phyloP scores from a whole-genome alignment of 35 echinoderm and acorn worm genomes.

The Heliocidaris tuberculata region DNA sequence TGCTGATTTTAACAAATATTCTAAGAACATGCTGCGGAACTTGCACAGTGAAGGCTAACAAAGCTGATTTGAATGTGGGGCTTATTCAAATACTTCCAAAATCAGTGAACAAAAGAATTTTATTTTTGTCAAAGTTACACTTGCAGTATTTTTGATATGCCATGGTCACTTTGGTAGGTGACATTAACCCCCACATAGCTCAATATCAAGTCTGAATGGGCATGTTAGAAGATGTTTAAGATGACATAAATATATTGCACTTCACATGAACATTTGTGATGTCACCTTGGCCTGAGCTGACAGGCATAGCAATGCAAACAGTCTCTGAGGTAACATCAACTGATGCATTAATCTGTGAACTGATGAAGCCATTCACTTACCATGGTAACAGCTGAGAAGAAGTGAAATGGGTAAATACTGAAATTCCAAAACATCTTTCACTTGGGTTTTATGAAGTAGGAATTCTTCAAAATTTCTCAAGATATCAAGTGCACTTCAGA shows the following conservation, averaged over 20 bases:
- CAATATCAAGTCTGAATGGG: neutral
- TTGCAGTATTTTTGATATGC: neutral
- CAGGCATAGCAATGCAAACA: neutral
- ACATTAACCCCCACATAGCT: constrained; percentile 14
- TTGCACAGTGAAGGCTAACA: neutral
- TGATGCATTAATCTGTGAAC: neutral
- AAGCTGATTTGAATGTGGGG: neutral
- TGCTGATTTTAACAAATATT: neutral
- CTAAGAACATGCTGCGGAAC: neutral
- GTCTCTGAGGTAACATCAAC: neutral
- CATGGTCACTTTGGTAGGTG: neutral
- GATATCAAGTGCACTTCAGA: too few relatives aligned
- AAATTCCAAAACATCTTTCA: too few relatives aligned
- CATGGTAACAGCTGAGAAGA: neutral
- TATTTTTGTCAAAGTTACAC: neutral
- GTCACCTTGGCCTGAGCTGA: neutral
- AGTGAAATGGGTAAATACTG: too few relatives aligned
- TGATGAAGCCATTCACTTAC: neutral
- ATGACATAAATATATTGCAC: neutral
- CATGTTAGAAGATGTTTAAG: neutral
- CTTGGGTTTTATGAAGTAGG: too few relatives aligned
- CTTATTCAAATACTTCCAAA: neutral
- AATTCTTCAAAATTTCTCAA: too few relatives aligned
- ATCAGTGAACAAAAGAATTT: neutral
- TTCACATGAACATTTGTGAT: neutral